These are phyloP conservation scores for Prunella strophiata DNA, from an alignment of 2,797 vertebrate species.

Conservation along the genomic window DNA sequence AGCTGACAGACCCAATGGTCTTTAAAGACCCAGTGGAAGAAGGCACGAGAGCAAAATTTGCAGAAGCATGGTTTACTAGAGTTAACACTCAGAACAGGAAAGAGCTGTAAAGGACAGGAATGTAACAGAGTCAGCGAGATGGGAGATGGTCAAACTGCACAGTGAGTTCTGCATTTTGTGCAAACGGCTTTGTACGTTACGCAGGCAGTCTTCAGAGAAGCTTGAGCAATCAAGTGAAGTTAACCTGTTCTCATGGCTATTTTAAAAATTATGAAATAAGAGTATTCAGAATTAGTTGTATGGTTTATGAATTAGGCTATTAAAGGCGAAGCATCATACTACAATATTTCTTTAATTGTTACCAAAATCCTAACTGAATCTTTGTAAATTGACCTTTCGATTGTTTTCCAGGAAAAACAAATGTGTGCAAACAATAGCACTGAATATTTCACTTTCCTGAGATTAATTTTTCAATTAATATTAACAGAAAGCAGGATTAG, in stretches of 20 bases:
- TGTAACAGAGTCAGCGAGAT: slow-evolving; percentile 17
- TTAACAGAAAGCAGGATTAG: neutral
- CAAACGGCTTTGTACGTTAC: slow-evolving; percentile 61
- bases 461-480: neutral
- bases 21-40: slow-evolving; percentile 63
- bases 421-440: neutral
- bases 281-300: slow-evolving; percentile 48
- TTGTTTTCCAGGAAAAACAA: slow-evolving; percentile 1
- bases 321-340: slow-evolving; percentile 13
- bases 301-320: slow-evolving; percentile 24
- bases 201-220: slow-evolving; percentile 64
- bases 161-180: slow-evolving; percentile 39
- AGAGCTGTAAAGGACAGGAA: slow-evolving; percentile 32
- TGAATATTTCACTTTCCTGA: neutral
- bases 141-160: slow-evolving; percentile 47
- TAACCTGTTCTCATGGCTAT: slow-evolving; percentile 49
- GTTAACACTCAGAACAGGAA: slow-evolving; percentile 26
- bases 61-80: slow-evolving; percentile 52
- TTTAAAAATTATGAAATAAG: slow-evolving; percentile 43
- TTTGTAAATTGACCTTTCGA: neutral
- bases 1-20: neutral
- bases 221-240: slow-evolving; percentile 40
- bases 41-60: slow-evolving; percentile 8
- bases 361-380: slow-evolving; percentile 19
- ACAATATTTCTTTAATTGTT: neutral